Base-by-base conservation (phyloP, 53 echinoderm and acorn worm genomes). In the Hippasteria phrygiana region DNA sequence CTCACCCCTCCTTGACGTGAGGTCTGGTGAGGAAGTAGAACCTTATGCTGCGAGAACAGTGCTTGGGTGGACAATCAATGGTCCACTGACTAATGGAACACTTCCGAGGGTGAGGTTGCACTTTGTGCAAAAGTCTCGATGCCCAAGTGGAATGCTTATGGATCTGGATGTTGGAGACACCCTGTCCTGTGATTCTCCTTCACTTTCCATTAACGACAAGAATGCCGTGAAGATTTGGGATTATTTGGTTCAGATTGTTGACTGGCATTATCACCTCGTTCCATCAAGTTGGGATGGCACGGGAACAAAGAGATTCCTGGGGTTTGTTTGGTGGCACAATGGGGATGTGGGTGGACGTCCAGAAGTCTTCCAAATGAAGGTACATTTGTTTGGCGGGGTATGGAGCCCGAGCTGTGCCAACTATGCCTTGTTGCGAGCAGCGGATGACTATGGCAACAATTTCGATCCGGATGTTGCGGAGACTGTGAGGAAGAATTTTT, bases 61-160 rank as follows among this genome's bases (percentile, higher is more conserved):
- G 14, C 91, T 87, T 11, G 78, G 91, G 54, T 87, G 91, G 91
- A 46, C 91, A 39, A 66, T 91, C 0, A 63, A 78, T 87, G 87
- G 87, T 67, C 87, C 91, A 18, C 5, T 37, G 56, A 48, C 62
- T 7, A 36, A 39, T 38, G 37, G 43, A 35, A 17, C 26, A 27
- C 13, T 75, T 42, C 16, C 42, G 34, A 16, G 35, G n/a, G 74
- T 83, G 41, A 53, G 29, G 34, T 39, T 29, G 28, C 55, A 82
- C 53, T 63, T 82, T 59, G 18, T 82, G 17, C 73, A 83, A 36
- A 33, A 67, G 75, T 76, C 71, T 91, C 0, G 87, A 91, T 42
- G 77, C 36, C 2, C 91, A 91, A 51, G 50, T 77, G 17, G 71
- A 91, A 31, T 77, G 10, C 26, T 87, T 91, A 75, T 91, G 91